Evolutionary conservation across 2,113 vertebrate species (phyloP).

Genomic region (Elgaria multicarinata): DNA sequence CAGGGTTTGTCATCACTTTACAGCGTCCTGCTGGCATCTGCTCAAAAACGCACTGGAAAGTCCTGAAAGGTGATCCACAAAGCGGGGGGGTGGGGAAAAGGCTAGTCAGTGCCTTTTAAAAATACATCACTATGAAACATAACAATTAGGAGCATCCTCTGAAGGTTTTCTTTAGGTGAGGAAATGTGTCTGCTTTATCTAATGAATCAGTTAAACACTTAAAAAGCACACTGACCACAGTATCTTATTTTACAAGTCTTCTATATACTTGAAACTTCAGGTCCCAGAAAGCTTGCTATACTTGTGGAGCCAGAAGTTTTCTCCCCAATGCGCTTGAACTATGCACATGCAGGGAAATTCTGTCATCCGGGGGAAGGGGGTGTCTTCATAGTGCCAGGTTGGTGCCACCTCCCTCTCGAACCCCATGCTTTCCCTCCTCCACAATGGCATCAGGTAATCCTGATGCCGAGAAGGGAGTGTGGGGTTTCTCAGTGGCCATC

Average conservation of each 20-base stretch:
- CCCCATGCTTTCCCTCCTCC: too few relatives aligned
- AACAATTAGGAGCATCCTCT: not conserved
- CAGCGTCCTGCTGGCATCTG: not conserved
- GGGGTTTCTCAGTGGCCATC: too few relatives aligned
- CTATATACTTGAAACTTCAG: not conserved
- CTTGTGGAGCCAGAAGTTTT: not conserved
- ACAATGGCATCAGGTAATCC: not conserved
- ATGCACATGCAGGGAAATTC: not conserved
- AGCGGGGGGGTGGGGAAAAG: not conserved
- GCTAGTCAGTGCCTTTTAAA: not conserved
- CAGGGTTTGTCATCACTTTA: not conserved
- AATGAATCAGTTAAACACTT: not conserved
- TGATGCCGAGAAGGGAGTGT: too few relatives aligned
- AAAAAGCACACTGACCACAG: not conserved
- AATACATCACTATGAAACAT: not conserved
- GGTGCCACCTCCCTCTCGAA: too few relatives aligned
- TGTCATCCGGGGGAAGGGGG: too few relatives aligned
- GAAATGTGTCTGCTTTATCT: not conserved
- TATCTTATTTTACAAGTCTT: not conserved
- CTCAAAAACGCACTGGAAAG: not conserved
- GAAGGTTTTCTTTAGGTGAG: not conserved
- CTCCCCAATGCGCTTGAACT: not conserved
- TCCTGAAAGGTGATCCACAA: not conserved
- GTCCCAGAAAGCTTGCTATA: not conserved
- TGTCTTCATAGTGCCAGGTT: too few relatives aligned